Evolutionary conservation across 1,140 invertebrate genomes (phyloP).

Genomic region (Bombus difficillimus): DNA sequence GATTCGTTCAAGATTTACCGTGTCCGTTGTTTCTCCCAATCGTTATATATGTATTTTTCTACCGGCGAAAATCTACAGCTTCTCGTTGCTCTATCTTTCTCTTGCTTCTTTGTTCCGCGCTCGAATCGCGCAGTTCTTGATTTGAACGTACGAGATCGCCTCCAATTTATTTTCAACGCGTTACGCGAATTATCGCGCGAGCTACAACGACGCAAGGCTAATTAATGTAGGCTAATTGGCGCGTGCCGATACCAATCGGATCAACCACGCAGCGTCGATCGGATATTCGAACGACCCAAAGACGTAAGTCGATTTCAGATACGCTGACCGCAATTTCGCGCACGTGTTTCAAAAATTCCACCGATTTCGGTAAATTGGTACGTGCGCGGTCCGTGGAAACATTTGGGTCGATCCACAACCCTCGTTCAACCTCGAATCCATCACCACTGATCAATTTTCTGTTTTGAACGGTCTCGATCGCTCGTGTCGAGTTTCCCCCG

Average conservation of each 20-base stretch:
- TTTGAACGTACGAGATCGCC: neutral
- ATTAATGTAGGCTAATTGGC: conserved; percentile 72
- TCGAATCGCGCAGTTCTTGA: neutral
- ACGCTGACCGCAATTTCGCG: neutral
- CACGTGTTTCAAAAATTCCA: conserved; percentile 29
- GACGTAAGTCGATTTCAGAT: conserved; percentile 24
- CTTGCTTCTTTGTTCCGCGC: neutral
- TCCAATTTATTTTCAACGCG: neutral
- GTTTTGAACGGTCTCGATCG: neutral
- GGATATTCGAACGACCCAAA: conserved; percentile 37
- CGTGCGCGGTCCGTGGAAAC: neutral
- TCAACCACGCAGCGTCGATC: neutral
- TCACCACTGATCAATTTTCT: neutral
- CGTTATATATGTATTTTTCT: neutral
- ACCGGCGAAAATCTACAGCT: neutral
- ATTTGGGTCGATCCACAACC: neutral
- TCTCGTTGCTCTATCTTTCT: too few relatives aligned
- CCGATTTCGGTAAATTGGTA: neutral
- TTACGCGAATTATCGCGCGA: conserved; percentile 69
- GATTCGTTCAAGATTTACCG: neutral
- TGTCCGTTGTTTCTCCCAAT: neutral
- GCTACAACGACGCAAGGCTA: conserved; percentile 63
- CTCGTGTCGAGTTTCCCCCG: neutral
- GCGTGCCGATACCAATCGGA: conserved; percentile 49
- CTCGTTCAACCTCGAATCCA: neutral